A percentile compares a stretch with the other conserved stretches of the same genome.
Evolutionary conservation across 2,888 invertebrate genomes (phyloP).

Genomic region (Prosopocoilus inquinatus): DNA sequence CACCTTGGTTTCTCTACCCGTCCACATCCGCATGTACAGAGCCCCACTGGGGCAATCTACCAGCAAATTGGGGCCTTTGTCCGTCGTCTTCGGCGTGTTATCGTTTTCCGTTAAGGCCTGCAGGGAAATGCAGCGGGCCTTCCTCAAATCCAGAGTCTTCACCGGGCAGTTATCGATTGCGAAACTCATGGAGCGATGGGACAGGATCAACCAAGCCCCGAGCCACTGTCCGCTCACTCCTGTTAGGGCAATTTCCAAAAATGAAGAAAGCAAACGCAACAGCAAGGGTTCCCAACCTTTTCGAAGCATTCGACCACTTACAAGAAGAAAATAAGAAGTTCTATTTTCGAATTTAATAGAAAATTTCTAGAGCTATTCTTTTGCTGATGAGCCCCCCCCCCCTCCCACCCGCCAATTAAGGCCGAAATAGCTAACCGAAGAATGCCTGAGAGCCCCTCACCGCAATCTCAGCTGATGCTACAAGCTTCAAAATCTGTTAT

Average conservation of each 20-base stretch:
- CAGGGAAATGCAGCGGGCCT: conserved; percentile 73
- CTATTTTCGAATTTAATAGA: too few species aligned
- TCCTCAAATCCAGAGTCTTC: conserved; percentile 71
- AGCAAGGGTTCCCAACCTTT: too few species aligned
- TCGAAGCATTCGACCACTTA: too few species aligned
- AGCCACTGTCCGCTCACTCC: conserved; percentile 74
- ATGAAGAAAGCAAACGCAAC: not conserved
- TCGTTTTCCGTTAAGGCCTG: conserved; percentile 59
- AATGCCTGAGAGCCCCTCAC: too few species aligned
- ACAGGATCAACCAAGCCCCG: conserved; percentile 77
- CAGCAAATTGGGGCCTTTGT: conserved; percentile 64
- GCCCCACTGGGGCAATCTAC: conserved; percentile 68
- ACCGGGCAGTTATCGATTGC: conserved; percentile 56
- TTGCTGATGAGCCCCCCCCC: too few species aligned
- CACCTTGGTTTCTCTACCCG: conserved; percentile 67
- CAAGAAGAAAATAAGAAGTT: too few species aligned
- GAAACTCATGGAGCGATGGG: conserved; percentile 64
- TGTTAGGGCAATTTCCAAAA: not conserved
- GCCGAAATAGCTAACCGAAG: too few species aligned
- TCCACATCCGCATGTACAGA: conserved; percentile 71
- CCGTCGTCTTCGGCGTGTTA: conserved; percentile 48
- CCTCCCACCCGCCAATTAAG: too few species aligned
- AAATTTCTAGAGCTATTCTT: too few species aligned
- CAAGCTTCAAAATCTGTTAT: too few species aligned
- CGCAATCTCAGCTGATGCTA: too few species aligned